Conservation (phyloP, 2,113 vertebrate genomes). For the Proteles cristata region DNA sequence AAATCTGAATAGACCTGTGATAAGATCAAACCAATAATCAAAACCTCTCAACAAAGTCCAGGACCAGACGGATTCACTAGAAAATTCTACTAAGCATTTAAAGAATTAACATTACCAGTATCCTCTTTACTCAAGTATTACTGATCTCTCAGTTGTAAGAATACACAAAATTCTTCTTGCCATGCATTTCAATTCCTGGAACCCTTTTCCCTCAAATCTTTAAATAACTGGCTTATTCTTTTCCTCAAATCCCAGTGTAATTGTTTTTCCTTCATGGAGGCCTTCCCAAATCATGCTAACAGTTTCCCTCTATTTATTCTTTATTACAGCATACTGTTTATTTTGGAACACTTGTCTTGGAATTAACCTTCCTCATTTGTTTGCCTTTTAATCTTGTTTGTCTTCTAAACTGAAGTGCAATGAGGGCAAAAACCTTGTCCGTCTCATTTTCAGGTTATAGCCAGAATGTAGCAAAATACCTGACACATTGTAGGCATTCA, state of each 20-base stretch:
- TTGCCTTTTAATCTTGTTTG: neutral
- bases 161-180: neutral
- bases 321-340: neutral
- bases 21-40: neutral
- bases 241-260: neutral
- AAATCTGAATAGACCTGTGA: neutral
- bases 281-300: neutral
- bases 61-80: neutral
- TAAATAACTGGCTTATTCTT: neutral
- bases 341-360: slow-evolving; percentile 23
- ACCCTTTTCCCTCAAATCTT: neutral
- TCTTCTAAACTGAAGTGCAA: neutral
- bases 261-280: slow-evolving; percentile 12
- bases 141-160: neutral
- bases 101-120: slow-evolving; percentile 11
- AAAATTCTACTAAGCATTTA: slow-evolving; percentile 21
- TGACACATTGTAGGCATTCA: neutral
- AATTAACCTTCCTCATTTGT: slow-evolving; percentile 14
- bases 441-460: neutral
- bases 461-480: neutral
- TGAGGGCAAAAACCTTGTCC: neutral
- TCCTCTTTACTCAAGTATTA: neutral
- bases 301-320: neutral
- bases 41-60: neutral
- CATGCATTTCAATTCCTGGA: slow-evolving; percentile 38